phyloP scores from a whole-genome alignment of 1,140 invertebrate genomes.

The Micrasema longulum region DNA sequence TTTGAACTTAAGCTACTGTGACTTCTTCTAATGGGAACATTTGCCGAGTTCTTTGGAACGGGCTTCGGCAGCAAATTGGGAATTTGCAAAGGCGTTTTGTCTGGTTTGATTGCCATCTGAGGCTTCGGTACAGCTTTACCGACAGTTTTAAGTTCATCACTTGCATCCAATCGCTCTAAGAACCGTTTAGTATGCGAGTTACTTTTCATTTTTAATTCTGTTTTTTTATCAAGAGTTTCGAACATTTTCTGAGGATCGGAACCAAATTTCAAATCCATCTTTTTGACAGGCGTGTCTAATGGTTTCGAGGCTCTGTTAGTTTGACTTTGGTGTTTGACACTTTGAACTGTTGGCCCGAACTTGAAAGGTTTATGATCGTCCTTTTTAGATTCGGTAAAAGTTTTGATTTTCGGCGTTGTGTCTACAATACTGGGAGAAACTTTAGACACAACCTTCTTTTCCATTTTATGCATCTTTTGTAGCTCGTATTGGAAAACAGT shows the following conservation, averaged over 20 bases:
- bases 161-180: neutral
- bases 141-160: neutral
- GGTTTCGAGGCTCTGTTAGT: slow-evolving; percentile 6
- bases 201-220: neutral
- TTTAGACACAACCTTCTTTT: slow-evolving; percentile 25
- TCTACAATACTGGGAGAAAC: slow-evolving; percentile 49
- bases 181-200: slow-evolving; percentile 12
- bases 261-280: slow-evolving; percentile 27
- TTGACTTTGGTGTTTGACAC: slow-evolving; percentile 6
- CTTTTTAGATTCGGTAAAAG: slow-evolving; percentile 24
- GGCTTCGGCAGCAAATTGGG: slow-evolving; percentile 50
- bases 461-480: slow-evolving; percentile 27
- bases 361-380: slow-evolving; percentile 21
- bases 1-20: slow-evolving; percentile 50
- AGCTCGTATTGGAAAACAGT: slow-evolving; percentile 29
- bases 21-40: slow-evolving; percentile 43
- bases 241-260: slow-evolving; percentile 29
- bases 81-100: slow-evolving; percentile 49
- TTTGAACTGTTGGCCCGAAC: slow-evolving; percentile 18
- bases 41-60: slow-evolving; percentile 46
- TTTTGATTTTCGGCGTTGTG: slow-evolving; percentile 50
- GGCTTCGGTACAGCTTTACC: slow-evolving; percentile 47
- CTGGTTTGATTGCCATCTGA: slow-evolving; percentile 49
- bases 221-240: slow-evolving; percentile 11
- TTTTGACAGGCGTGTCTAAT: slow-evolving; percentile 24